Conservation (phyloP, 1,140 invertebrate genomes). For the Aphaenogaster rudis region DNA sequence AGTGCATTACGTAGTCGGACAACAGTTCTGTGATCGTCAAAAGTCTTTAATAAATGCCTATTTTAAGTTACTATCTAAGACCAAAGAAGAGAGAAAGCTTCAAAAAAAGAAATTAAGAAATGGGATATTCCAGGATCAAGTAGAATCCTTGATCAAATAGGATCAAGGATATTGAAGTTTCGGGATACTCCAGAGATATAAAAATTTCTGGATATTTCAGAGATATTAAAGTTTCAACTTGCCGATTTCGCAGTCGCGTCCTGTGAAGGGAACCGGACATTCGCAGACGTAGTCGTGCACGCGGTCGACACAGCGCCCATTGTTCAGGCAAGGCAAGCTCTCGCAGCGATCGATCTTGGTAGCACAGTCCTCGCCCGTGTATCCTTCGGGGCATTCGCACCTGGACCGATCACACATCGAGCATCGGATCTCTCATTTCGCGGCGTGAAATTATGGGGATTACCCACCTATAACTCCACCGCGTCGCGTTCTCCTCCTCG, state of each 20-base stretch:
- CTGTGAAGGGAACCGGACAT: slow-evolving; percentile 83
- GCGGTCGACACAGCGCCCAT: slow-evolving; percentile 87
- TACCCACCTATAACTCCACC: slow-evolving; percentile 82
- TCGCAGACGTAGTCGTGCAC: slow-evolving; percentile 81
- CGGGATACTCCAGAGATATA: too few relatives aligned
- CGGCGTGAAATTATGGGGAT: background rate
- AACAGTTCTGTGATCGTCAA: slow-evolving; percentile 80
- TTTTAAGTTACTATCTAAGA: background rate
- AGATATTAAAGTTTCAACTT: slow-evolving; percentile 60
- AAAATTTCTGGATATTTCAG: background rate
- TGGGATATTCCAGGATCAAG: background rate
- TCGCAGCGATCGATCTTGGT: slow-evolving; percentile 88
- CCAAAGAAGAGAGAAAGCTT: background rate
- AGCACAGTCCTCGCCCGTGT: slow-evolving; percentile 84
- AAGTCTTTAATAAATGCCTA: slow-evolving; percentile 28
- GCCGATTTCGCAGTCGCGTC: slow-evolving; percentile 84
- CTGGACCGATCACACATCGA: slow-evolving; percentile 70
- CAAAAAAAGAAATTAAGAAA: background rate
- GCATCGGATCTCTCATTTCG: background rate
- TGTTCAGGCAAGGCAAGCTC: slow-evolving; percentile 86
- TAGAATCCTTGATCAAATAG: too few relatives aligned
- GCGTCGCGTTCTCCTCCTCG: slow-evolving; percentile 78
- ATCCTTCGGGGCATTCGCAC: slow-evolving; percentile 88
- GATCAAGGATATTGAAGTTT: background rate
- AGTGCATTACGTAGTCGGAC: slow-evolving; percentile 87